Percentiles rank a stretch among this genome's conserved stretches.
These are phyloP conservation scores for Upupa epops DNA, from an alignment of 2,113 vertebrate genomes.

Conservation along the genomic window DNA sequence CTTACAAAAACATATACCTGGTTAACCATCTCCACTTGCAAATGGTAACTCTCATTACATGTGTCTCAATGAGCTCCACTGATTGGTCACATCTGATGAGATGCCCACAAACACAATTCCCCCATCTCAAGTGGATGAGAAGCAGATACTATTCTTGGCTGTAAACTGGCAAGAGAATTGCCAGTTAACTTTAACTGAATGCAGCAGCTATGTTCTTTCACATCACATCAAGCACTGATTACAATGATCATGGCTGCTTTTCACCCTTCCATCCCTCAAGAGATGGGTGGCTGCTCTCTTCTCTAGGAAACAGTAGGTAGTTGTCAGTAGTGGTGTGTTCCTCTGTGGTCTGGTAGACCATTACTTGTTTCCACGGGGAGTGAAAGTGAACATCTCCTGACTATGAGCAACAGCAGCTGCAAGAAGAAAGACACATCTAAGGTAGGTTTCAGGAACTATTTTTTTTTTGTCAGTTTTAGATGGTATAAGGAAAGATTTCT, in stretches of 20 bases:
- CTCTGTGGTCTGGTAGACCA: background rate
- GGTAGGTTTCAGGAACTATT: background rate
- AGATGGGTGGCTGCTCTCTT: background rate
- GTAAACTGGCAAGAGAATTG: background rate
- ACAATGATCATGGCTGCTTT: background rate
- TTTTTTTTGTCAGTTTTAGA: background rate
- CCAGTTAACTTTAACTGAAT: background rate
- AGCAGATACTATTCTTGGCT: background rate
- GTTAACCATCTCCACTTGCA: background rate
- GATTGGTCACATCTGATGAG: background rate
- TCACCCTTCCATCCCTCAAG: rapidly evolving
- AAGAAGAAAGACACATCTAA: background rate
- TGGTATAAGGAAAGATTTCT: background rate
- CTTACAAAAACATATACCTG: background rate
- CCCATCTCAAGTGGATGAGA: background rate
- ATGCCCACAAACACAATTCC: background rate
- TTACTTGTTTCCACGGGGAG: rapidly evolving
- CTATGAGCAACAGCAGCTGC: background rate
- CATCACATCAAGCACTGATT: background rate
- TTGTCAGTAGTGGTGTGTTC: background rate
- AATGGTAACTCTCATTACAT: background rate
- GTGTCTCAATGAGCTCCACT: background rate
- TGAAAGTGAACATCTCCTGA: background rate
- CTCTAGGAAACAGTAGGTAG: background rate
- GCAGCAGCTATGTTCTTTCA: background rate